These are phyloP conservation scores for Rhineura floridana DNA, from an alignment of 2,113 vertebrate species.

Conservation along the genomic window DNA sequence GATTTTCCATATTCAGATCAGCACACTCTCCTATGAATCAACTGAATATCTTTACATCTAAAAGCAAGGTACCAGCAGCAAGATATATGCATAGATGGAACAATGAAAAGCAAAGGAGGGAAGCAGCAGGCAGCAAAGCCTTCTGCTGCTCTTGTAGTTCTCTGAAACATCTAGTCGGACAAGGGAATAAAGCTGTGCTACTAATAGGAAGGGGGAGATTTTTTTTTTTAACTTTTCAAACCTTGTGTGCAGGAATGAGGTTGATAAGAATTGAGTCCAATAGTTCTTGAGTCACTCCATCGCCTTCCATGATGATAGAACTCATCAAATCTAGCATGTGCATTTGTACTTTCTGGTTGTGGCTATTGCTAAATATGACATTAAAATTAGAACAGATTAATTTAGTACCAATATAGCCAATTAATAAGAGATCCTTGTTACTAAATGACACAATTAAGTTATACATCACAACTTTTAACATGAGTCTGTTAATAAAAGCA, in stretches of 20 bases:
- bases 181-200: not conserved
- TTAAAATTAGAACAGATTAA: not conserved
- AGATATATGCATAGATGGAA: not conserved
- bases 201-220: no score
- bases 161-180: not conserved
- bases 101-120: not conserved
- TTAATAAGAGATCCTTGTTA: not conserved
- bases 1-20: not conserved
- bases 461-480: not conserved
- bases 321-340: conserved; percentile 99
- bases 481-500: not conserved
- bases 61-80: not conserved
- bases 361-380: conserved; percentile 88
- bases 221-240: conserved; percentile 60
- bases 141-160: not conserved
- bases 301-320: conserved; percentile 99
- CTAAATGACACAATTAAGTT: not conserved
- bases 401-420: not conserved
- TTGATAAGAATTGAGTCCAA: conserved; percentile 99
- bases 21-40: not conserved
- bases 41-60: not conserved
- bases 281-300: conserved; percentile 97
- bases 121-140: not conserved
- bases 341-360: conserved; percentile 99
- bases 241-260: conserved; percentile 99